These are phyloP conservation scores for Campoplex capitator DNA, from an alignment of 2,888 invertebrate genomes.

Conservation along the genomic window DNA sequence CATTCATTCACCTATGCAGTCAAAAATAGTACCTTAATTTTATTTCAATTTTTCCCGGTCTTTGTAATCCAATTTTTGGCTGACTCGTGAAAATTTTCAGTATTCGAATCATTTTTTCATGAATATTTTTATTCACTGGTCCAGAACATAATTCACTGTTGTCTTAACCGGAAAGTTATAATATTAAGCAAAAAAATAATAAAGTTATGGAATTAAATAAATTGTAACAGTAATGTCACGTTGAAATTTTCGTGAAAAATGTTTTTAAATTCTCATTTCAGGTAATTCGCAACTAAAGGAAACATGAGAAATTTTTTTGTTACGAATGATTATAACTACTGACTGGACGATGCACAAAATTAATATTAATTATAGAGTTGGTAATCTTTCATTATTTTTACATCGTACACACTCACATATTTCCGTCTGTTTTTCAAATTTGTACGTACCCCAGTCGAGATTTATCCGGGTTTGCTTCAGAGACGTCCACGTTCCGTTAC, in stretches of 20 bases:
- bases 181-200: not conserved
- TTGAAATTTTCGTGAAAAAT: not conserved
- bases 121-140: not conserved
- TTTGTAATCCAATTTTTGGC: not conserved
- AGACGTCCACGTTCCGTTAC: conserved; percentile 62
- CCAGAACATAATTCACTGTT: not conserved
- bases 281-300: not conserved
- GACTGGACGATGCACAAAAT: not conserved
- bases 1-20: not conserved
- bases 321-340: not conserved
- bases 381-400: conserved; percentile 14
- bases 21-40: not conserved
- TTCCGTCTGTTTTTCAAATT: conserved; percentile 24
- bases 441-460: conserved; percentile 21
- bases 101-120: not conserved
- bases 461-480: conserved; percentile 35
- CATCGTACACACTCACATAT: not conserved
- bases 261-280: not conserved
- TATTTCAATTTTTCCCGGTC: not conserved
- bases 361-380: conserved; percentile 21
- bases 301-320: not conserved
- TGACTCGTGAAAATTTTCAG: not conserved
- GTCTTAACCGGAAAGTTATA: not conserved
- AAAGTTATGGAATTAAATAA: too few relatives aligned
- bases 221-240: not conserved